A percentile compares a stretch with the other conserved stretches of the same genome.
Evolutionary conservation across 2,113 vertebrate species (phyloP).

Genomic region (Ondatra zibethicus): DNA sequence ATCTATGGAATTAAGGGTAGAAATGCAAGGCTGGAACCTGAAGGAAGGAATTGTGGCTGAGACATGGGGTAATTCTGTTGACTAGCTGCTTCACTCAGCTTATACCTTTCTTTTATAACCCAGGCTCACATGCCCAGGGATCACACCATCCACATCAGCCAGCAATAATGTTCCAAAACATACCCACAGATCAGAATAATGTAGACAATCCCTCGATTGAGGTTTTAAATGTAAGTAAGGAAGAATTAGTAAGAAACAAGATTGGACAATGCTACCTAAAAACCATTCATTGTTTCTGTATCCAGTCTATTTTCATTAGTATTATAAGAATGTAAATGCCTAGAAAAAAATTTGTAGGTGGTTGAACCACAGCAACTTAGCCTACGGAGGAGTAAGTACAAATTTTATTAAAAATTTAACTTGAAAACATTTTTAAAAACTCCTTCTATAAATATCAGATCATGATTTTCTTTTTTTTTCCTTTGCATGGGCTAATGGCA

Average conservation of each 20-base stretch:
- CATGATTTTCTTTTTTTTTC: background rate
- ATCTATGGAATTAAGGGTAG: background rate
- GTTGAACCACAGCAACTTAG: background rate
- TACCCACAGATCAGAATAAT: background rate
- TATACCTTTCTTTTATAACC: background rate
- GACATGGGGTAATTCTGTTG: background rate
- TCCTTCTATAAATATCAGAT: background rate
- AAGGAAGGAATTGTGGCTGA: background rate
- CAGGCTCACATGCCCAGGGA: too few relatives aligned
- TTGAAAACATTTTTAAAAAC: background rate
- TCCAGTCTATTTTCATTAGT: background rate
- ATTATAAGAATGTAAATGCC: background rate
- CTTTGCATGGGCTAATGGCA: background rate
- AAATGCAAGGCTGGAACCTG: background rate
- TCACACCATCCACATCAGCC: background rate
- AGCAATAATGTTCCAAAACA: background rate
- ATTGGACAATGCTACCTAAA: background rate
- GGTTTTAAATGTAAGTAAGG: background rate
- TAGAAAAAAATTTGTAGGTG: background rate
- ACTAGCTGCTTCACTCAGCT: background rate
- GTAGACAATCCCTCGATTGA: background rate
- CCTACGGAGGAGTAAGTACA: constrained; percentile 36
- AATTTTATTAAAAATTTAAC: background rate
- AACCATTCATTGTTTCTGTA: background rate
- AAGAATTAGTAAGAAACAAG: background rate